Base-by-base conservation (phyloP, 2,888 invertebrate species). In the Pheosia tremula region DNA sequence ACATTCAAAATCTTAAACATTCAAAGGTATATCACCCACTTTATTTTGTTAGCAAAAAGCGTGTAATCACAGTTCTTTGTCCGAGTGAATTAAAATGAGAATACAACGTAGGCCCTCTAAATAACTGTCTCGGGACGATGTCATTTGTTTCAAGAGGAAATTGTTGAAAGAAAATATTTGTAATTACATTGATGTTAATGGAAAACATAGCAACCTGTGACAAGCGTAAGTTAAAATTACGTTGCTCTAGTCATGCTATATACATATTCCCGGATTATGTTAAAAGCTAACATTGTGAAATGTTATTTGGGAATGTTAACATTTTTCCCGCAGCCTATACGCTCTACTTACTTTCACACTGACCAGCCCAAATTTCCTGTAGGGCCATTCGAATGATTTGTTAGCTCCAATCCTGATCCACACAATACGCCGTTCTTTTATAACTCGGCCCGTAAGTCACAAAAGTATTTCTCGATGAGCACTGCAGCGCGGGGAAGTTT, bases 401-500 rank as follows among this genome's bases (percentile, higher is more conserved):
- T 87, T 80, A 74, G 80, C 79, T 78, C 74, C 74, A 59, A 59
- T 66, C 78, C 74, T 75, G 77, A 55, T 77, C 79, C 77, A 80
- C 79, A 85, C 84, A 85, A 87, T 86, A 85, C 84, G 84, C 80
- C 79, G 78, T 84, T 85, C 86, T 88, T 88, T 85, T 87, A 83
- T 88, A 90, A 89, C 85, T 90, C 80, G 83, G 75, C 81, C 82
- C 83, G 87, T 89, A 90, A 91, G 85, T 89, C 87, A 85, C 85
- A 77, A 84, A 91, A 90, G 88, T 91, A 90, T 91, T 90, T 86
- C 83, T 80, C 84, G 80, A 83, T 83, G 83, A 87, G 82, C 83
- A 86, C 82, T 86, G 90, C 90, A 88, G 84, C 85, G 83, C 85
- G 83, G 83, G 79, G 81, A 90, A 90, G 85, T 90, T 90, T 89